phyloP scores from a whole-genome alignment of 2,888 invertebrate species.

The Callyntrura guangdongensis region DNA sequence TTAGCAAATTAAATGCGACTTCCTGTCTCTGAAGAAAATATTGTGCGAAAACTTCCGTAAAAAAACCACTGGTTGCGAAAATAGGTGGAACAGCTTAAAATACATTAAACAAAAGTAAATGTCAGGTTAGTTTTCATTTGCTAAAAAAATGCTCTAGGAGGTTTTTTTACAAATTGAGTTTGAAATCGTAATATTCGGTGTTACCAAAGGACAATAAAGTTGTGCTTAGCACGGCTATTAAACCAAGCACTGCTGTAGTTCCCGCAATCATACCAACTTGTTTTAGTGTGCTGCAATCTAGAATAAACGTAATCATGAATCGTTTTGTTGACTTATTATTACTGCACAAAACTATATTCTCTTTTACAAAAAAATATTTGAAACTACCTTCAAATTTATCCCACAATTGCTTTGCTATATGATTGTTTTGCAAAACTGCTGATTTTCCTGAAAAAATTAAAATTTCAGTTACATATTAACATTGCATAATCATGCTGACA shows the following conservation, averaged over 20 bases:
- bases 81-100: slow-evolving; percentile 74
- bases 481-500: too few relatives aligned
- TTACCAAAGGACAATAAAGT: slow-evolving; percentile 62
- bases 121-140: neutral
- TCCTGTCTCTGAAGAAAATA: slow-evolving; percentile 81
- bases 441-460: slow-evolving; percentile 71
- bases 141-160: neutral
- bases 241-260: slow-evolving; percentile 75
- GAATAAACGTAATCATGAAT: neutral
- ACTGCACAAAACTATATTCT: slow-evolving; percentile 1
- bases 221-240: slow-evolving; percentile 59
- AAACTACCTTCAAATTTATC: slow-evolving; percentile 79
- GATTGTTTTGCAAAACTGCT: slow-evolving; percentile 61
- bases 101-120: neutral
- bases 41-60: slow-evolving; percentile 77
- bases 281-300: slow-evolving; percentile 75
- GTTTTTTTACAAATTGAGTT: too few relatives aligned
- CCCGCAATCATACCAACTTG: slow-evolving; percentile 77
- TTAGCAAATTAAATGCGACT: slow-evolving; percentile 74
- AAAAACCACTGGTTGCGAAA: slow-evolving; percentile 70
- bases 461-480: too few relatives aligned
- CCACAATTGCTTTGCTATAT: slow-evolving; percentile 77
- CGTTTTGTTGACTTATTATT: neutral
- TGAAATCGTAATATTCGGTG: neutral
- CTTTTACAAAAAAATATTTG: too few relatives aligned